Conservation (phyloP, 1,140 invertebrate species). For the Zaprionus inermis region DNA sequence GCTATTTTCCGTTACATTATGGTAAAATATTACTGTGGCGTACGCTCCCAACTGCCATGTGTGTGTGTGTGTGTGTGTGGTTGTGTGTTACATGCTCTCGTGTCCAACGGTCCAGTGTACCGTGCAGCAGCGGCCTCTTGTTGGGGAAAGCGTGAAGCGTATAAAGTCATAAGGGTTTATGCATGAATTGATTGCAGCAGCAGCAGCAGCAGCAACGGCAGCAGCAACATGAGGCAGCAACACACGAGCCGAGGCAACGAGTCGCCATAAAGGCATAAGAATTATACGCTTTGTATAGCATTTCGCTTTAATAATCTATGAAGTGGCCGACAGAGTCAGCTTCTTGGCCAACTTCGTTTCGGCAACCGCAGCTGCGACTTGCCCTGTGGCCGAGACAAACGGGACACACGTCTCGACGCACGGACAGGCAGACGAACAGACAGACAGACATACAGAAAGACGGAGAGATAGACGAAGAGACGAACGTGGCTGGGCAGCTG, state of each 20-base stretch:
- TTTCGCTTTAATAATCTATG: slow-evolving; percentile 79
- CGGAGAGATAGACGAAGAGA: no score
- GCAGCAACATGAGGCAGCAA: slow-evolving; percentile 9
- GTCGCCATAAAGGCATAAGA: slow-evolving; percentile 71
- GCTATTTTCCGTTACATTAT: slow-evolving; percentile 82
- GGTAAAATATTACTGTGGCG: slow-evolving; percentile 72
- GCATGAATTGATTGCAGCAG: slow-evolving; percentile 77
- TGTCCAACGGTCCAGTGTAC: slow-evolving; percentile 47
- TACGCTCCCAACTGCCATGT: slow-evolving; percentile 44
- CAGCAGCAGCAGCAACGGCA: neutral
- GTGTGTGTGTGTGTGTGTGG: slow-evolving; percentile 6
- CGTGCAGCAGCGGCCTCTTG: slow-evolving; percentile 43
- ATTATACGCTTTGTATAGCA: slow-evolving; percentile 71
- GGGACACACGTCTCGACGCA: neutral
- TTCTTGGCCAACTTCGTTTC: slow-evolving; percentile 26
- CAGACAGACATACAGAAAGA: no score
- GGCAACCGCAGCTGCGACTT: slow-evolving; percentile 25
- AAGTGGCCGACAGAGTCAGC: slow-evolving; percentile 40
- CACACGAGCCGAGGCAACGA: neutral
- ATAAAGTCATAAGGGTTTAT: slow-evolving; percentile 82
- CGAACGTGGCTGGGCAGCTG: slow-evolving; percentile 35
- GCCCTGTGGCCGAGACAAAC: slow-evolving; percentile 16
- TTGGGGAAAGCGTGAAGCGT: slow-evolving; percentile 78
- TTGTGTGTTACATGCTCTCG: slow-evolving; percentile 41
- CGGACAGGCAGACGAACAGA: neutral